These are phyloP conservation scores for Drosophila lowei DNA, from an alignment of 1,140 invertebrate genomes.

Conservation along the genomic window DNA sequence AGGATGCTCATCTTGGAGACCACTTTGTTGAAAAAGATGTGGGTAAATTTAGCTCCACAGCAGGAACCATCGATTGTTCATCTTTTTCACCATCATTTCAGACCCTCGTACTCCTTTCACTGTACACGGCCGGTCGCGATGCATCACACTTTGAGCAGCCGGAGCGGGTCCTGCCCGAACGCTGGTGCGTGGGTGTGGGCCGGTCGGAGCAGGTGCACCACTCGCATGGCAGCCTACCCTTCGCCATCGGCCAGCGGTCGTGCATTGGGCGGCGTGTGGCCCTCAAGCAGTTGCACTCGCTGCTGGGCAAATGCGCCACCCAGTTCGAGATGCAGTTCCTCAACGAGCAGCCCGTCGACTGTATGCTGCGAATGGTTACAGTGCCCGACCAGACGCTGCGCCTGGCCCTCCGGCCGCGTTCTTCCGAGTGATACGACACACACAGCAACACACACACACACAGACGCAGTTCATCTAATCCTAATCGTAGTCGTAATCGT, in stretches of 20 bases:
- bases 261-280: slow-evolving; percentile 93
- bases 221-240: slow-evolving; percentile 90
- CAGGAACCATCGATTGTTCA: not conserved
- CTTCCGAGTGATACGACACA: slow-evolving; percentile 27
- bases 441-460: slow-evolving; percentile 9
- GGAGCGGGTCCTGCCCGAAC: slow-evolving; percentile 88
- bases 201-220: slow-evolving; percentile 82
- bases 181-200: slow-evolving; percentile 88
- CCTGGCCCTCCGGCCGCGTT: slow-evolving; percentile 61
- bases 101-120: slow-evolving; percentile 90
- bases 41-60: slow-evolving; percentile 75
- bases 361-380: slow-evolving; percentile 85
- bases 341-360: slow-evolving; percentile 84
- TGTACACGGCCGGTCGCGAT: slow-evolving; percentile 91
- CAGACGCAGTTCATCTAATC: slow-evolving; percentile 10
- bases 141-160: slow-evolving; percentile 88
- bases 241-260: slow-evolving; percentile 91
- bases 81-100: slow-evolving; percentile 63
- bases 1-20: slow-evolving; percentile 86
- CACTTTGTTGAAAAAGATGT: slow-evolving; percentile 89
- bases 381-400: slow-evolving; percentile 85
- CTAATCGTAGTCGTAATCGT: slow-evolving; percentile 33
- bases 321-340: slow-evolving; percentile 84
- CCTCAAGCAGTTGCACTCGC: slow-evolving; percentile 88
- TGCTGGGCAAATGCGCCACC: slow-evolving; percentile 85